Evolutionary conservation across 2,113 vertebrate species (phyloP), one percentile per base, ranked within the genome.

Genomic region (Epinephelus cyanopodus): DNA sequence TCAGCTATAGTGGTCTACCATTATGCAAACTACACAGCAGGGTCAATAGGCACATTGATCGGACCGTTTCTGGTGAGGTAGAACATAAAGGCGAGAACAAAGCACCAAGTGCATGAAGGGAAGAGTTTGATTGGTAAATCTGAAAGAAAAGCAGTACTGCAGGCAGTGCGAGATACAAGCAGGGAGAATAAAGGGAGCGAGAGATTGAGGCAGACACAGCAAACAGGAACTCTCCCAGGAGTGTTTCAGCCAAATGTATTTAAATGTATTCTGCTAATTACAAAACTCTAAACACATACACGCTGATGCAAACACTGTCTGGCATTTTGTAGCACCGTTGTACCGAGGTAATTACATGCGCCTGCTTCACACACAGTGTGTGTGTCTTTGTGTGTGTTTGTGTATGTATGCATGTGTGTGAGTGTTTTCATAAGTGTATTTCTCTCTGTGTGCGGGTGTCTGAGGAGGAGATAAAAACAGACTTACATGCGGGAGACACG

Each of bases 191-290:
- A 92, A 94, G 82, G 87, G 52, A 87, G 81, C 52, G 29, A 82
- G 82, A 90, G 86, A 90, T 90, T 75, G 83, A 90, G 89, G 87
- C 91, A 88, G 89, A 92, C 89, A 83, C 81, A 75, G 91, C 89
- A 92, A 91, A 92, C 90, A 91, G 77, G 81, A 92, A 90, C 72
- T 90, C 90, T 93, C 94, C 84, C 89, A 90, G 91, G 94, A 91
- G 88, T 89, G 83, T 88, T 92, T 89, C 83, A 89, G 89, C 89
- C 88, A 93, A 93, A 94, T 95, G 93, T 95, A 94, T 95, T 95
- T 93, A 95, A 95, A 95, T 95, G 83, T 94, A 95, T 95, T 95
- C 94, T 90, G 93, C 92, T 94, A 94, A 95, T 95, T 95, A 95
- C 94, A 94, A 93, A 95, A 92, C 92, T 94, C 90, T 93, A 91